Conservation (phyloP, 2,797 vertebrate genomes). For the Urophycis tenuis region DNA sequence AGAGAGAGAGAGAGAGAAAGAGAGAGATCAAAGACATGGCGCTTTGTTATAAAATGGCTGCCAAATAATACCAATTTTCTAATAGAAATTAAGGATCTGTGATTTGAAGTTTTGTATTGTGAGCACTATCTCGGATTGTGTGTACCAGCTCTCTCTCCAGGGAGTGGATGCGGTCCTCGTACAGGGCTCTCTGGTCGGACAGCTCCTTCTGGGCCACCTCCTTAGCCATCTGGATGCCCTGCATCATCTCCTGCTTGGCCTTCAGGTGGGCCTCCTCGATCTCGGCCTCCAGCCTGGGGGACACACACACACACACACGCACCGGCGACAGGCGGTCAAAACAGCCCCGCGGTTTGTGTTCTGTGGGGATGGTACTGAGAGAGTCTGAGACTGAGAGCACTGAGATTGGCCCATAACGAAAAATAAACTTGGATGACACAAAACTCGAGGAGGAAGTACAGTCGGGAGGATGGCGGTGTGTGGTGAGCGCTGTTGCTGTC, state of each 20-base stretch:
- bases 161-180: constrained; percentile 77
- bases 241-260: constrained; percentile 93
- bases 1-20: no score
- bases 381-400: no score
- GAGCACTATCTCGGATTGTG: no score
- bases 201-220: constrained; percentile 89
- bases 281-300: constrained; percentile 84
- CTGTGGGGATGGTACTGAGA: no score
- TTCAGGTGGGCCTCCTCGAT: constrained; percentile 87
- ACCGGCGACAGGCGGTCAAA: background rate
- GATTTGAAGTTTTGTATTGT: background rate
- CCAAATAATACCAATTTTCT: background rate
- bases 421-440: background rate
- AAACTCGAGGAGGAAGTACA: background rate
- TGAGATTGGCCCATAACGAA: background rate
- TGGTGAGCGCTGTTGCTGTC: background rate
- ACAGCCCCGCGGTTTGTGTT: background rate
- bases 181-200: constrained; percentile 76
- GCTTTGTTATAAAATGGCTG: background rate
- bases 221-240: constrained; percentile 88
- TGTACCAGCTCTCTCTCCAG: constrained; percentile 84
- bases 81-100: background rate
- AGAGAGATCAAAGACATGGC: background rate
- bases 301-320: no score
- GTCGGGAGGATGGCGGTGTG: background rate